These are phyloP conservation scores for Rapana venosa DNA, from an alignment of 2,888 invertebrate species.

Conservation along the genomic window DNA sequence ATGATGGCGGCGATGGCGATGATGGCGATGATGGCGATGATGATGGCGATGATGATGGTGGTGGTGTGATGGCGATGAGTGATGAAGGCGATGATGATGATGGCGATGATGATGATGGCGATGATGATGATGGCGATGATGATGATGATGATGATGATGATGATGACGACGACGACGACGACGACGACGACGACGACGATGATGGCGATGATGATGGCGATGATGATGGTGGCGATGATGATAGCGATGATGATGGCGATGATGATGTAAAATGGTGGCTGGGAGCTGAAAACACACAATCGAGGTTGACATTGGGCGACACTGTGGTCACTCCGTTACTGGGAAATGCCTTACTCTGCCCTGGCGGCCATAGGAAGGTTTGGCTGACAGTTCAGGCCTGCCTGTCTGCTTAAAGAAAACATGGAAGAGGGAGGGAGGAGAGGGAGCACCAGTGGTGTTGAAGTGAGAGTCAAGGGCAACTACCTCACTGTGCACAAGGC, in stretches of 20 bases:
- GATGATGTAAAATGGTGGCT: not conserved
- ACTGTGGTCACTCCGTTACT: too few relatives aligned
- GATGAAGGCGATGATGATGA: conserved; percentile 1
- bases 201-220: conserved; percentile 29
- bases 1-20: conserved; percentile 18
- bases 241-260: not conserved
- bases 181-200: conserved; percentile 10
- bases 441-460: too few relatives aligned
- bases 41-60: conserved; percentile 28
- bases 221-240: conserved; percentile 32
- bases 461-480: too few relatives aligned
- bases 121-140: conserved; percentile 34
- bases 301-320: too few relatives aligned
- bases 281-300: too few relatives aligned
- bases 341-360: too few relatives aligned
- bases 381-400: too few relatives aligned
- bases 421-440: too few relatives aligned
- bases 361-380: too few relatives aligned
- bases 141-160: conserved; percentile 36
- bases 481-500: too few relatives aligned
- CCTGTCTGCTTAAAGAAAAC: too few relatives aligned
- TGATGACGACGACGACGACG: not conserved
- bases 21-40: conserved; percentile 32
- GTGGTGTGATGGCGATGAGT: not conserved
- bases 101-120: conserved; percentile 23